phyloP scores from a whole-genome alignment of 92 coral and sea anemone species.

The Epizoanthus scotinus region DNA sequence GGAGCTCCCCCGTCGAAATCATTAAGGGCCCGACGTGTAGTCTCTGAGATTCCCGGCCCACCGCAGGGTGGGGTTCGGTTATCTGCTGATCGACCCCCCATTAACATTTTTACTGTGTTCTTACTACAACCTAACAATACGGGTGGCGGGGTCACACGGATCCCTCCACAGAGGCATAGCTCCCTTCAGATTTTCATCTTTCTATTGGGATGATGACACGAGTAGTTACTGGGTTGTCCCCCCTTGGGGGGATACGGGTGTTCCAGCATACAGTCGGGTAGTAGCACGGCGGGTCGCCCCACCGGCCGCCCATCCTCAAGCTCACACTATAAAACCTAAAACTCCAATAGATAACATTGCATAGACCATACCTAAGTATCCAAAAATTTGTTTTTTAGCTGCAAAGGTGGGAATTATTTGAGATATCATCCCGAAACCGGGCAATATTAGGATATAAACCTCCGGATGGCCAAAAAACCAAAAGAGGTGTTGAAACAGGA shows the following conservation, averaged over 20 bases:
- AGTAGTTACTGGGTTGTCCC: conserved; percentile 26
- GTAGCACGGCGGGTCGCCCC: conserved; percentile 17
- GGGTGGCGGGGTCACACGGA: conserved; percentile 30
- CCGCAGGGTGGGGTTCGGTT: background rate
- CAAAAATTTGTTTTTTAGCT: conserved; percentile 72
- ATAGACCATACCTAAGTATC: conserved; percentile 71
- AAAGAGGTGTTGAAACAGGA: conserved; percentile 76
- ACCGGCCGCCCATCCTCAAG: conserved; percentile 25
- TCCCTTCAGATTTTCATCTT: conserved; percentile 29
- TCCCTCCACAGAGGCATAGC: conserved; percentile 34
- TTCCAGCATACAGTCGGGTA: conserved; percentile 63
- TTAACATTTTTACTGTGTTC: background rate
- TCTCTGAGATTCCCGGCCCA: background rate
- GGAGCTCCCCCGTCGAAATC: background rate
- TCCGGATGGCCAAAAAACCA: conserved; percentile 86
- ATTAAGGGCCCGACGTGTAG: conserved; percentile 8
- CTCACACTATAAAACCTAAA: conserved; percentile 82
- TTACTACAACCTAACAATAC: conserved; percentile 10
- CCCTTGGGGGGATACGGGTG: conserved; percentile 27
- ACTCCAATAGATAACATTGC: conserved; percentile 78
- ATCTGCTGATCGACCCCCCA: conserved; percentile 2
- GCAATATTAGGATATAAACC: conserved; percentile 76
- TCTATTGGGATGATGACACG: conserved; percentile 5
- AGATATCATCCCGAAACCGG: conserved; percentile 81
- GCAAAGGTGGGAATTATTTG: conserved; percentile 71